A percentile compares a stretch with the other conserved stretches of the same genome.
These are phyloP conservation scores for Syngnathus scovelli DNA, from an alignment of 2,113 vertebrate genomes.

Conservation along the genomic window DNA sequence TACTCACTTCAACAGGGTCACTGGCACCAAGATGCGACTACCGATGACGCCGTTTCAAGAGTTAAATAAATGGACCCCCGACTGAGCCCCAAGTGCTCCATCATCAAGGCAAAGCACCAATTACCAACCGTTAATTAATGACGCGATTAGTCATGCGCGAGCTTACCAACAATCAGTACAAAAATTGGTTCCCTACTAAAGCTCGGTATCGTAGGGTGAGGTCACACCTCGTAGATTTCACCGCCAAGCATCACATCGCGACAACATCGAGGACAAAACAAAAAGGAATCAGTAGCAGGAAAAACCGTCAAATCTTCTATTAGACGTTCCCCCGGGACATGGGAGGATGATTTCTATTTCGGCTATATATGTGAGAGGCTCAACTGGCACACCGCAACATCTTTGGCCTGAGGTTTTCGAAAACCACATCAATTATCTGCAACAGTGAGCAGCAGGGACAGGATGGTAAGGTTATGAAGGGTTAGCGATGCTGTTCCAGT, in stretches of 20 bases:
- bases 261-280: not conserved
- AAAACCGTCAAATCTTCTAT: slow-evolving; percentile 24
- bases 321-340: slow-evolving; percentile 13
- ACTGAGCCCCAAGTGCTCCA: not conserved
- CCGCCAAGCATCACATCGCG: slow-evolving; percentile 7
- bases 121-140: not conserved
- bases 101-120: not conserved
- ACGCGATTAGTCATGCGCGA: not conserved
- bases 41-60: no score
- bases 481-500: not conserved
- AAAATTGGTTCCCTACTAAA: not conserved
- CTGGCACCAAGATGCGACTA: no score
- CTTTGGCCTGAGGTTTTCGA: slow-evolving; percentile 4
- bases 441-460: slow-evolving; percentile 13
- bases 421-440: slow-evolving; percentile 37
- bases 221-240: not conserved
- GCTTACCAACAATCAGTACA: not conserved
- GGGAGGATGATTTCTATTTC: slow-evolving; percentile 15
- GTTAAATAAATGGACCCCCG: no score
- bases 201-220: not conserved
- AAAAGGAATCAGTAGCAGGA: slow-evolving; percentile 5
- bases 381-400: slow-evolving; percentile 8
- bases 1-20: no score
- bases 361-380: slow-evolving; percentile 7
- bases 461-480: not conserved